Percentiles rank a stretch among this genome's conserved stretches.
Conservation (phyloP, 2,113 vertebrate species). For the Synchiropus splendidus region DNA sequence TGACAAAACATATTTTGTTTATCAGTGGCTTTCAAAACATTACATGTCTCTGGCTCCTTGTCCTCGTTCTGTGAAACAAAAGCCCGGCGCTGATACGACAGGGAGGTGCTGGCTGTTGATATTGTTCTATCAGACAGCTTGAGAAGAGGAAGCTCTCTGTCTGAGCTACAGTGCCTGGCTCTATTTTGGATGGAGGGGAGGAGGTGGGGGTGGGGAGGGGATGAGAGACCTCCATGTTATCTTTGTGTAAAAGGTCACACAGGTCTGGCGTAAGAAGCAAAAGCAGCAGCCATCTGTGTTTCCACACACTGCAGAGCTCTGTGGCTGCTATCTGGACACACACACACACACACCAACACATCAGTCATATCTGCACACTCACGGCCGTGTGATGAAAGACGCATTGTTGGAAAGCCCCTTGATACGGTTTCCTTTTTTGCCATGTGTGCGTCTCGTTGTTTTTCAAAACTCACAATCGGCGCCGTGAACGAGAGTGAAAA, state of each 20-base stretch:
- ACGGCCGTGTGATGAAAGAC: constrained; percentile 36
- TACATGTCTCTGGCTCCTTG: too few relatives aligned
- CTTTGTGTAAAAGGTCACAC: constrained; percentile 57
- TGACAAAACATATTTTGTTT: too few relatives aligned
- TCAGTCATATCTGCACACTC: constrained; percentile 35
- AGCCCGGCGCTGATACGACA: too few relatives aligned
- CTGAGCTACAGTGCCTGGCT: constrained; percentile 39
- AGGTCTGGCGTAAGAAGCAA: constrained; percentile 52
- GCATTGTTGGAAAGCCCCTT: constrained; percentile 51
- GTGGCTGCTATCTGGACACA: constrained; percentile 3
- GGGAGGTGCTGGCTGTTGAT: too few relatives aligned
- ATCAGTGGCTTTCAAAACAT: too few relatives aligned
- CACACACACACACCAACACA: constrained; percentile 15
- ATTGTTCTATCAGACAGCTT: constrained; percentile 34
- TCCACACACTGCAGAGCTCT: constrained; percentile 17
- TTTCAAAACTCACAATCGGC: constrained; percentile 15
- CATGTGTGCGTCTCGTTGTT: constrained; percentile 26
- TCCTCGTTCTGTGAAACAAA: too few relatives aligned
- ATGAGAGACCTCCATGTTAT: constrained; percentile 50
- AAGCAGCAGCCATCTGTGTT: constrained; percentile 56
- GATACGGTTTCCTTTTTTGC: constrained; percentile 36
- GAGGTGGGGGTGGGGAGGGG: constrained; percentile 6
- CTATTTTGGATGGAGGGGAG: constrained; percentile 22
- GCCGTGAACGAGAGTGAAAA: too few relatives aligned
- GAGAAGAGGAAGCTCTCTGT: constrained; percentile 50